phyloP scores from a whole-genome alignment of 2,113 vertebrate genomes.

The Acanthochromis polyacanthus region DNA sequence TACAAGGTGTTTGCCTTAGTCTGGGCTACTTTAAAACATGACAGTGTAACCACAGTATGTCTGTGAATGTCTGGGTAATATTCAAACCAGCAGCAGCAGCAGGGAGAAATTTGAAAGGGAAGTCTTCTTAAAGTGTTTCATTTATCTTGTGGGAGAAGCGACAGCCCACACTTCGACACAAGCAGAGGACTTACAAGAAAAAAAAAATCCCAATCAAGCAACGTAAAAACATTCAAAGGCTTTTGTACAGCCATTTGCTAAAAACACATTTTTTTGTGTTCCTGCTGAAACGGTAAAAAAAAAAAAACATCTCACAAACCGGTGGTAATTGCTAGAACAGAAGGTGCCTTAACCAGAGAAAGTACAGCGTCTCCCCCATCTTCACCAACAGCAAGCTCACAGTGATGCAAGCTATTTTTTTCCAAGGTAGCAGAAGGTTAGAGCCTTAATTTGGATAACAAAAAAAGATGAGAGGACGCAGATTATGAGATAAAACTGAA shows the following conservation, averaged over 20 bases:
- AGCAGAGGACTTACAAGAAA: slow-evolving; percentile 17
- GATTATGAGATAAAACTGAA: slow-evolving; percentile 42
- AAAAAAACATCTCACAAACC: not conserved
- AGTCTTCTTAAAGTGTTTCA: slow-evolving; percentile 49
- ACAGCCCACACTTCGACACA: slow-evolving; percentile 11
- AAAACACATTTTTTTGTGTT: slow-evolving; percentile 15
- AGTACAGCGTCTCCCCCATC: slow-evolving; percentile 16
- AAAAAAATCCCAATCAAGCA: slow-evolving; percentile 39
- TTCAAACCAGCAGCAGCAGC: slow-evolving; percentile 41
- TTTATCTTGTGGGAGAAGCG: slow-evolving; percentile 33
- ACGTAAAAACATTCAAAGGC: slow-evolving; percentile 16
- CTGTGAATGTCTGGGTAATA: slow-evolving; percentile 36
- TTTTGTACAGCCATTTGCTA: slow-evolving; percentile 40
- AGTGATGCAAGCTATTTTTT: slow-evolving; percentile 12
- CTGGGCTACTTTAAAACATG: too few relatives aligned
- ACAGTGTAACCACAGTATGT: not conserved
- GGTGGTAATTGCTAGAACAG: slow-evolving; percentile 24
- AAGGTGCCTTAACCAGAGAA: slow-evolving; percentile 37
- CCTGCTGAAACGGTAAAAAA: slow-evolving; percentile 5
- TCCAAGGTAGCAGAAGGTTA: slow-evolving; percentile 36
- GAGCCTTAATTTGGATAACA: slow-evolving; percentile 13
- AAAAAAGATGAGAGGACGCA: slow-evolving; percentile 30
- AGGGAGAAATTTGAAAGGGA: slow-evolving; percentile 42
- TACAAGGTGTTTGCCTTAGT: not conserved
- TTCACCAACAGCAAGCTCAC: slow-evolving; percentile 3